These are phyloP conservation scores for Acronicta aceris DNA, from an alignment of 2,888 invertebrate species.

Conservation along the genomic window DNA sequence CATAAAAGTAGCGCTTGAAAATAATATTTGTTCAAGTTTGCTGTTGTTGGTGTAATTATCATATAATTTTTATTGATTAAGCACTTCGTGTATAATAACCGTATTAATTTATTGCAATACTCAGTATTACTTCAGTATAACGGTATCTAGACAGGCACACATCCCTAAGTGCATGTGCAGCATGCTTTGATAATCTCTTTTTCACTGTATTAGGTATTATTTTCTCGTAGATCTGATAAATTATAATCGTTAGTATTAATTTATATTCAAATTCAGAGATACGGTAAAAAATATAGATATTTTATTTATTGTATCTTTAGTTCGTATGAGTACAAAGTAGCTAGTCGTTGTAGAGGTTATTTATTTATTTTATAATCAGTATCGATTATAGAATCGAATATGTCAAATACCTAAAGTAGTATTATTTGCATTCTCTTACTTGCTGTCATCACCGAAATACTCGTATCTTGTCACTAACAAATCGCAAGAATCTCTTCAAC, in stretches of 20 bases:
- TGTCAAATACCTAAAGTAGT: conserved; percentile 31
- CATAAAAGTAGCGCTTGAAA: conserved; percentile 80
- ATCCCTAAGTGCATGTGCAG: conserved; percentile 79
- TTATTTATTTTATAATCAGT: conserved; percentile 52
- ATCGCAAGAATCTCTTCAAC: conserved; percentile 50
- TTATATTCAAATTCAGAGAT: conserved; percentile 52
- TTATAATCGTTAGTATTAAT: conserved; percentile 47
- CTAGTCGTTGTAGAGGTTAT: conserved; percentile 76
- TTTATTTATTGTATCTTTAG: conserved; percentile 58
- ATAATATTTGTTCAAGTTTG: conserved; percentile 69
- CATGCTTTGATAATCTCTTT: conserved; percentile 77
- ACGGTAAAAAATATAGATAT: conserved; percentile 53
- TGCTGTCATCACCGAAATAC: conserved; percentile 49
- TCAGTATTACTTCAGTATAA: conserved; percentile 67
- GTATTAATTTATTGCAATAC: conserved; percentile 68
- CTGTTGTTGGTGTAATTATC: conserved; percentile 71
- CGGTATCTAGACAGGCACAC: conserved; percentile 69
- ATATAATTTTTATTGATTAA: conserved; percentile 59
- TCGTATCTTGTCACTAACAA: conserved; percentile 64
- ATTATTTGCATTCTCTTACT: conserved; percentile 56
- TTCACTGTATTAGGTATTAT: conserved; percentile 66
- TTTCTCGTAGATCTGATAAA: conserved; percentile 68
- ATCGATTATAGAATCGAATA: conserved; percentile 27
- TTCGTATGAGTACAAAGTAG: conserved; percentile 82
- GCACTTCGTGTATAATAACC: conserved; percentile 64